These are phyloP conservation scores for Cassiopea xamachana DNA, from an alignment of 30 jellyfish, hydroid and myxozoan genomes.

Conservation along the genomic window DNA sequence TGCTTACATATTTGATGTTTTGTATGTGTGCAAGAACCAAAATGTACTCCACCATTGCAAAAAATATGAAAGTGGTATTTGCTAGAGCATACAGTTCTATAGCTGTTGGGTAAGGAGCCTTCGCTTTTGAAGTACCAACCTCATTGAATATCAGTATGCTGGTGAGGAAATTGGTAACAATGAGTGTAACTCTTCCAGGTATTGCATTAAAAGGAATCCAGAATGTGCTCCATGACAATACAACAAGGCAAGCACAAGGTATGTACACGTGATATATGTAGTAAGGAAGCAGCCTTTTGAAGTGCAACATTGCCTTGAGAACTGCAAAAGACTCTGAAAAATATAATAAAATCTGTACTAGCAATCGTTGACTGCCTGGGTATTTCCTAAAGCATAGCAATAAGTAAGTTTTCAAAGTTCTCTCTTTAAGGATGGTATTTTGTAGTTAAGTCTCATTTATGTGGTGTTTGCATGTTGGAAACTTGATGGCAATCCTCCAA, in stretches of 20 bases:
- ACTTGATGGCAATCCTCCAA: too few relatives aligned
- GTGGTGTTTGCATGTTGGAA: too few relatives aligned
- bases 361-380: too few relatives aligned
- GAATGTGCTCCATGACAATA: constrained; percentile 54
- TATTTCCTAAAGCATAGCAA: too few relatives aligned
- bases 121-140: constrained; percentile 45
- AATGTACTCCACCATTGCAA: constrained; percentile 67
- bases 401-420: too few relatives aligned
- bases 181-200: constrained; percentile 71
- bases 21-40: constrained; percentile 10
- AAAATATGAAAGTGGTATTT: constrained; percentile 38
- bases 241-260: constrained; percentile 45
- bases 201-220: constrained; percentile 70
- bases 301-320: neutral
- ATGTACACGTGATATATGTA: constrained; percentile 52
- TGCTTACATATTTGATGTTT: neutral
- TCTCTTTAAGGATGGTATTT: too few relatives aligned
- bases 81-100: constrained; percentile 45
- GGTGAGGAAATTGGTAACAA: constrained; percentile 63
- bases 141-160: constrained; percentile 45
- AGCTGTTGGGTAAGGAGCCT: constrained; percentile 65
- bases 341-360: too few relatives aligned
- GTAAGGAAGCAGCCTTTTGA: constrained; percentile 30
- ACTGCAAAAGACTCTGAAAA: neutral
- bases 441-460: too few relatives aligned